Percentiles rank a stretch among this genome's conserved stretches.
Evolutionary conservation across 2,797 vertebrate genomes (phyloP).

Genomic region (Clarias laeviceps): DNA sequence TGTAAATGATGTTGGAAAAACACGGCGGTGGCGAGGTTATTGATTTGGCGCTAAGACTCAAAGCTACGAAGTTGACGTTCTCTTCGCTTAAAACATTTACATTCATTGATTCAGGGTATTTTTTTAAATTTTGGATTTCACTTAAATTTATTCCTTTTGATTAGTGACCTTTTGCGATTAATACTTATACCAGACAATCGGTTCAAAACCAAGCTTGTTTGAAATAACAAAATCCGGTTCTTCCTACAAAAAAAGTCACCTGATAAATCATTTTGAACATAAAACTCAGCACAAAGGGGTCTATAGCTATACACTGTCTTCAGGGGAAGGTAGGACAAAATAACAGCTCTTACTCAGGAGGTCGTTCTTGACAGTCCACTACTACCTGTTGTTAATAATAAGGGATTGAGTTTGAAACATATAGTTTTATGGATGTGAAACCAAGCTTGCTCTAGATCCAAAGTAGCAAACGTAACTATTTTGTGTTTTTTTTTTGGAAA

Average conservation of each 20-base stretch:
- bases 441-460: background rate
- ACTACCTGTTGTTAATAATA: background rate
- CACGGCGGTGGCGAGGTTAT: background rate
- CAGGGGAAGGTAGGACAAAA: no score
- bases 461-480: background rate
- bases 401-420: background rate
- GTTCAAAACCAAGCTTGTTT: background rate
- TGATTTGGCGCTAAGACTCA: background rate
- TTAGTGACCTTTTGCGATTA: background rate
- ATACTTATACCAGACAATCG: background rate
- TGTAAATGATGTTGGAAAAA: slow-evolving; percentile 10
- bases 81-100: background rate
- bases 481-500: no score
- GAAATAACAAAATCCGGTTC: background rate
- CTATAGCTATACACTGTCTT: no score
- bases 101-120: background rate
- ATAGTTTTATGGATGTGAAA: background rate
- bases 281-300: no score
- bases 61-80: background rate
- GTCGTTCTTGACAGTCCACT: no score
- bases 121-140: background rate
- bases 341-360: no score
- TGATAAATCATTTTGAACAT: no score
- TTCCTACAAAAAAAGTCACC: no score
- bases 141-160: background rate